These are phyloP conservation scores for Phallusia fumigata DNA, from an alignment of 23 tunicate species.

Conservation along the genomic window DNA sequence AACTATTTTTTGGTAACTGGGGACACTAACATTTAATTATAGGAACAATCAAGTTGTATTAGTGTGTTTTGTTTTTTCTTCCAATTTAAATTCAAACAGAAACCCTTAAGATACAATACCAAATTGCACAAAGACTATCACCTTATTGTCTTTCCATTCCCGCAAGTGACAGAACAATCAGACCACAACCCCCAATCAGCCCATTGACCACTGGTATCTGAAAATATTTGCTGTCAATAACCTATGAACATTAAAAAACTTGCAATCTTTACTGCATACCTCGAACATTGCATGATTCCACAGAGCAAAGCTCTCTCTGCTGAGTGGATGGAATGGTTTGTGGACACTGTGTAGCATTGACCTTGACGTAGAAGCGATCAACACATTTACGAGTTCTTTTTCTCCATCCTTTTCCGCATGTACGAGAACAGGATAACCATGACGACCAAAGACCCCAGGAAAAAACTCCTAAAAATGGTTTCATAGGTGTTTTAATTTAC, in stretches of 20 bases:
- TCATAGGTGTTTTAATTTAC: too few species aligned
- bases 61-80: too few species aligned
- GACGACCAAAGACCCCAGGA: slow-evolving; percentile 6
- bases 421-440: slow-evolving; percentile 1
- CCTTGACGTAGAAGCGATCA: not conserved
- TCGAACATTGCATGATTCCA: not conserved
- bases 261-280: too few species aligned
- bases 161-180: not conserved
- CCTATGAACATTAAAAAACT: too few species aligned
- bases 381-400: not conserved
- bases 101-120: too few species aligned
- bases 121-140: not conserved
- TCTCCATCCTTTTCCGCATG: slow-evolving; percentile 1
- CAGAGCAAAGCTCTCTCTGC: not conserved
- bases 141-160: not conserved
- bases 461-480: not conserved
- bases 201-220: not conserved
- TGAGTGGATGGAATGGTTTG: not conserved
- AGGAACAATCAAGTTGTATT: too few species aligned
- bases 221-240: not conserved
- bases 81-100: too few species aligned
- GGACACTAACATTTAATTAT: too few species aligned
- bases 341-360: not conserved
- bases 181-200: not conserved
- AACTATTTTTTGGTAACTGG: too few species aligned